Conservation (phyloP, 2,113 vertebrate species). For the Nothobranchius kuhntae region DNA sequence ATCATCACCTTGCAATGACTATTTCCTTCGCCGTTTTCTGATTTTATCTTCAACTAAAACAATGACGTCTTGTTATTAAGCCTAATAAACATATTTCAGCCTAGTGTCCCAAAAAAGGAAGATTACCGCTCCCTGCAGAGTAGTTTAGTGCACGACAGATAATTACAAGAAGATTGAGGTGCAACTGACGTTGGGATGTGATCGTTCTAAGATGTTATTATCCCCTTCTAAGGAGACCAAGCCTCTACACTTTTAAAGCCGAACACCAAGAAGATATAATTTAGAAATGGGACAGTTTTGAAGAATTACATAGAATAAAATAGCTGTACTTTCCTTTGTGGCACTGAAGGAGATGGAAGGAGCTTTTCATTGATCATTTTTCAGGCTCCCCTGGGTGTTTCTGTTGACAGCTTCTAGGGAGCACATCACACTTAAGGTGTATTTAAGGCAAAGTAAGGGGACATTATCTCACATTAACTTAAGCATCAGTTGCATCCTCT, state of each 20-base stretch:
- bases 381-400: too few relatives aligned
- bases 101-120: not conserved
- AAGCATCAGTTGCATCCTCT: too few relatives aligned
- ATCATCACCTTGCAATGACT: slow-evolving; percentile 30
- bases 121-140: not conserved
- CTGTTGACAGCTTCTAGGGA: too few relatives aligned
- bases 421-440: too few relatives aligned
- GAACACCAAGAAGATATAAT: not conserved
- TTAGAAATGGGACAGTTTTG: not conserved
- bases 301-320: not conserved
- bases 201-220: slow-evolving; percentile 3
- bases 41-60: not conserved
- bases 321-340: not conserved
- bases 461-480: too few relatives aligned
- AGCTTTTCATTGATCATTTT: too few relatives aligned
- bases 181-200: not conserved
- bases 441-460: too few relatives aligned
- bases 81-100: not conserved
- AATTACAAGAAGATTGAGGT: not conserved
- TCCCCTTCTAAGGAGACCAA: not conserved
- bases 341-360: not conserved
- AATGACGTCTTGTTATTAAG: not conserved
- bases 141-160: not conserved
- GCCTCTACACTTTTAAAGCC: not conserved
- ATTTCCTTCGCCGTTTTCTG: slow-evolving; percentile 2